phyloP scores from a whole-genome alignment of 2,113 vertebrate species.

The Sialia sialis region DNA sequence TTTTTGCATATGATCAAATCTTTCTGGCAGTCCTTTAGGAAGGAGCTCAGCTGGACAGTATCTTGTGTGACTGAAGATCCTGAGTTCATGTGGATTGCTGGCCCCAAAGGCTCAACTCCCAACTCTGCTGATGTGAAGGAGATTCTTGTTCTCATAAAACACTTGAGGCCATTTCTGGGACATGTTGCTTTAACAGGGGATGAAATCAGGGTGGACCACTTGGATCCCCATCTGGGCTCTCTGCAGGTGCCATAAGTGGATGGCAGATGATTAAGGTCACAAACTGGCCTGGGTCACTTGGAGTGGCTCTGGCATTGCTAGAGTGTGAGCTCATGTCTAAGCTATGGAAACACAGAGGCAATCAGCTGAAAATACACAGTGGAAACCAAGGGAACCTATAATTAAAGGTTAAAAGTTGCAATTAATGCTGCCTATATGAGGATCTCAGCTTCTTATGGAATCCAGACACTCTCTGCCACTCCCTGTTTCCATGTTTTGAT shows the following conservation, averaged over 20 bases:
- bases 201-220: not conserved
- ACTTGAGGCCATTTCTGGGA: not conserved
- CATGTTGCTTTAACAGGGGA: not conserved
- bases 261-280: not conserved
- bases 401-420: constrained; percentile 36
- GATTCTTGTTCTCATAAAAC: not conserved
- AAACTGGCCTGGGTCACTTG: not conserved
- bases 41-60: not conserved
- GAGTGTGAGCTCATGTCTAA: not conserved
- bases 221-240: not conserved
- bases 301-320: not conserved
- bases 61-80: not conserved
- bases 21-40: not conserved
- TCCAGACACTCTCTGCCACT: constrained; percentile 22
- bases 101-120: not conserved
- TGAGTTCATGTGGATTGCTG: not conserved
- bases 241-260: not conserved
- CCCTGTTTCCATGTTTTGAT: not conserved
- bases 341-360: constrained; percentile 2
- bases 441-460: constrained; percentile 25
- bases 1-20: not conserved
- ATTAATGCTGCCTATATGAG: constrained; percentile 26
- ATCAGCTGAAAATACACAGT: constrained; percentile 19
- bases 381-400: constrained; percentile 12
- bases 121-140: not conserved